These are phyloP conservation scores for Tragelaphus buxtoni DNA, from an alignment of 2,113 vertebrate species.

Conservation along the genomic window DNA sequence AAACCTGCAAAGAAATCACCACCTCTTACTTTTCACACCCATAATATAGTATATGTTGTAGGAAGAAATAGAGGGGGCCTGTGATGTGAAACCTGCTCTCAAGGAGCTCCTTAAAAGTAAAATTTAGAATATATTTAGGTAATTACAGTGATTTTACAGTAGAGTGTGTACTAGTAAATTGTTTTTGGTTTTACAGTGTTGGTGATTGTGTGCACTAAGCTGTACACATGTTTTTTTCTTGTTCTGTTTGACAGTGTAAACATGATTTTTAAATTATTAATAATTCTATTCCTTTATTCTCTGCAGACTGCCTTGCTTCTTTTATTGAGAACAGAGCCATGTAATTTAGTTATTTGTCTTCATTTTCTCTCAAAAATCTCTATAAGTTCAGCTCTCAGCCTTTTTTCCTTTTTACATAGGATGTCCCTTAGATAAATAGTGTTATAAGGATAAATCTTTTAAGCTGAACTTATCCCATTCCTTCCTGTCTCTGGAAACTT, in stretches of 20 bases:
- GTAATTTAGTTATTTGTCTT: not conserved
- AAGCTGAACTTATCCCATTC: not conserved
- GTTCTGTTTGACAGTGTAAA: not conserved
- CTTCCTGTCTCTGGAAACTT: not conserved
- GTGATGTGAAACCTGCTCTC: not conserved
- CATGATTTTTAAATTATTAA: not conserved
- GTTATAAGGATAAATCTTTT: not conserved
- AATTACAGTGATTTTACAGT: not conserved
- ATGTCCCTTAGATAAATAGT: not conserved
- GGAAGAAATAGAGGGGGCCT: not conserved
- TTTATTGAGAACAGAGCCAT: not conserved
- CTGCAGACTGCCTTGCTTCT: not conserved
- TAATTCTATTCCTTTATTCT: not conserved
- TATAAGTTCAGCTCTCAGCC: not conserved
- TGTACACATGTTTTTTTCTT: not conserved
- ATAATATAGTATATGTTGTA: not conserved
- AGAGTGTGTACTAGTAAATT: not conserved
- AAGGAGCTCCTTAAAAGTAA: conserved; percentile 3
- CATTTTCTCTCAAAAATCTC: conserved; percentile 1
- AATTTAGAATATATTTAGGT: not conserved
- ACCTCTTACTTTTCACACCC: not conserved
- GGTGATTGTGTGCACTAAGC: not conserved
- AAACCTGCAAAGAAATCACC: not conserved
- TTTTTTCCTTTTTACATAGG: not conserved
- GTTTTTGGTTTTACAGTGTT: not conserved